These are phyloP conservation scores for Chaetura pelagica DNA, from an alignment of 2,113 vertebrate genomes.

Conservation along the genomic window DNA sequence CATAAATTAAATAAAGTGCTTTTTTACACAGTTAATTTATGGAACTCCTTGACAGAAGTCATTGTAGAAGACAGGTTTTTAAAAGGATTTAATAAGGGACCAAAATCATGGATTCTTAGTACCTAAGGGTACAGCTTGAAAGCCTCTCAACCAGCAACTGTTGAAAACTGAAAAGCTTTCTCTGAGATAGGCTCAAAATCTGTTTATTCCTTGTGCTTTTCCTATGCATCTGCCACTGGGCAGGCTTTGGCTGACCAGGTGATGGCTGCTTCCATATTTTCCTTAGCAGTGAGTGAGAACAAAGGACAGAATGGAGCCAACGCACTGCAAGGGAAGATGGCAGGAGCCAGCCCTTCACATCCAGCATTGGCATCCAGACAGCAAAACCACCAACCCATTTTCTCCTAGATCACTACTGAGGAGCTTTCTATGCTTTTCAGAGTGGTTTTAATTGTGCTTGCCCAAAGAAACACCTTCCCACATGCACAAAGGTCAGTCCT, in stretches of 20 bases:
- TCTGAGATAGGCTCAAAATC: not conserved
- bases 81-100: constrained; percentile 22
- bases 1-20: constrained; percentile 62
- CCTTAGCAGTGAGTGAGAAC: not conserved
- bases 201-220: not conserved
- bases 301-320: not conserved
- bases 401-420: not conserved
- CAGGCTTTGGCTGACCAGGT: not conserved
- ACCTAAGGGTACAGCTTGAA: not conserved
- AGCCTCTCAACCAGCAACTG: not conserved
- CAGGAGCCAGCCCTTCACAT: rapidly evolving
- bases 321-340: not conserved
- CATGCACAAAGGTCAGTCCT: not conserved
- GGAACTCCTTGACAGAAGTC: constrained; percentile 35
- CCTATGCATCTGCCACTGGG: not conserved
- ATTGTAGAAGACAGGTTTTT: not conserved
- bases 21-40: constrained; percentile 55
- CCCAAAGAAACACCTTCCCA: not conserved
- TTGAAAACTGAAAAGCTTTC: not conserved
- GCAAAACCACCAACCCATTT: rapidly evolving
- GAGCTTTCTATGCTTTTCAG: not conserved
- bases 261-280: rapidly evolving
- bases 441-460: not conserved
- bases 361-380: not conserved
- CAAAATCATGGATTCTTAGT: constrained; percentile 17